Conservation (phyloP, 2,113 vertebrate species). For the chimpanzee (Pan troglodytes) region NHGRI_mPanTro3-v2.1_pri NC_072407.2:129177001-129177500, state of each 20-base stretch:
- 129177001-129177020: background rate
- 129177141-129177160: background rate
- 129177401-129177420: background rate
- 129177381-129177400: background rate
- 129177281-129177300: background rate
- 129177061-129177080: background rate
- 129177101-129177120: background rate
- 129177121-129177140: background rate
- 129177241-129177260: background rate
- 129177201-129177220: background rate
- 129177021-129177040: constrained; percentile 5
- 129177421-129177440: background rate
- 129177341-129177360: background rate
- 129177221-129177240: background rate
- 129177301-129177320: background rate
- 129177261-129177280: background rate
- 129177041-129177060: background rate
- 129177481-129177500: background rate
- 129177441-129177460: background rate
- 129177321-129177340: background rate
- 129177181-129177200: background rate
- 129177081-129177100: background rate
- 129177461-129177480: background rate
- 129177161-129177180: accelerated
- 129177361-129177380: background rate